A percentile compares a stretch with the other conserved stretches of the same genome.
phyloP scores from a whole-genome alignment of 2,113 vertebrate genomes.

The Arenaria interpres region DNA sequence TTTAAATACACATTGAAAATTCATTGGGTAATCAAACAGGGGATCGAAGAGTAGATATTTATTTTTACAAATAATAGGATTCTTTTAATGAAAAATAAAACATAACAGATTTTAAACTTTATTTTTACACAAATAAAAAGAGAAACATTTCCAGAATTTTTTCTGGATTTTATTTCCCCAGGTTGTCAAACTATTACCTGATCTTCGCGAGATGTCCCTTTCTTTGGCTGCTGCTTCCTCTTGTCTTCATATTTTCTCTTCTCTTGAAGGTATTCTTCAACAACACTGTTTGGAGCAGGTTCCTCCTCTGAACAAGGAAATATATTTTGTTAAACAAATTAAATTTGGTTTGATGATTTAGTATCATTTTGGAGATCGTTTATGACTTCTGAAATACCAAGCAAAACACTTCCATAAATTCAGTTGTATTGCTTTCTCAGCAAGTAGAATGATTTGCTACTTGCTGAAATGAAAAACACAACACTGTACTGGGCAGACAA shows the following conservation, averaged over 20 bases:
- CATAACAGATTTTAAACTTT: neutral
- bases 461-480: constrained; percentile 29
- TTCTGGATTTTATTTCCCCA: neutral
- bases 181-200: constrained; percentile 75
- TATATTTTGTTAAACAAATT: neutral
- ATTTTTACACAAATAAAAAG: neutral
- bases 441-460: constrained; percentile 12
- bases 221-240: constrained; percentile 83
- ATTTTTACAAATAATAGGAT: neutral
- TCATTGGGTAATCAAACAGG: neutral
- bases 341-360: neutral
- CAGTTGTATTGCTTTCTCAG: neutral
- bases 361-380: neutral
- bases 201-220: constrained; percentile 81
- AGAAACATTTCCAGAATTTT: neutral
- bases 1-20: neutral
- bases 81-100: neutral
- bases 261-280: constrained; percentile 91
- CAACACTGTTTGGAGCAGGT: constrained; percentile 77
- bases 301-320: constrained; percentile 73
- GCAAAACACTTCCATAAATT: constrained; percentile 9
- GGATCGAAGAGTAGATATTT: neutral
- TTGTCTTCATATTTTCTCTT: constrained; percentile 90
- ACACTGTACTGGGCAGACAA: neutral
- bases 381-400: neutral